Evolutionary conservation across 2,797 vertebrate species (phyloP).

Genomic region (Lacerta agilis): DNA sequence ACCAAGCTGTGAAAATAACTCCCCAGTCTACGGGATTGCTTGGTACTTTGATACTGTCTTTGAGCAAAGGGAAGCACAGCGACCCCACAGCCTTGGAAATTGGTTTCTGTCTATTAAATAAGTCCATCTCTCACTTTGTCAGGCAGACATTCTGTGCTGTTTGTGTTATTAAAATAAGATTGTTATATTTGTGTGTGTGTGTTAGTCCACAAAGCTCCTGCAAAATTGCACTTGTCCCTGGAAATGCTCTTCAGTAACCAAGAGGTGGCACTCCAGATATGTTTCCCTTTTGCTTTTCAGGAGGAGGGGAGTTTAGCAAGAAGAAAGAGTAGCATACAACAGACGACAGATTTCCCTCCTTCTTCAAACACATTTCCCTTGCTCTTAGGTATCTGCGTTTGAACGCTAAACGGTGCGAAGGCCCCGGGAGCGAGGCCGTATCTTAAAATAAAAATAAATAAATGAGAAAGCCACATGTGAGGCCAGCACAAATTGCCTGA

Average conservation of each 20-base stretch:
- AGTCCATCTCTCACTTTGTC: conserved; percentile 44
- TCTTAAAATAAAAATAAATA: conserved; percentile 26
- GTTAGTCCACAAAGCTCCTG: not conserved
- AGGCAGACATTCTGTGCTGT: not conserved
- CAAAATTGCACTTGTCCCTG: not conserved
- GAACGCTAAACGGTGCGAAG: conserved; percentile 67
- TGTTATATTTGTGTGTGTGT: too few relatives aligned
- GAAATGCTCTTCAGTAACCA: conserved; percentile 52
- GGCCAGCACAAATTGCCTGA: conserved; percentile 67
- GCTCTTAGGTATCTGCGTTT: conserved; percentile 66
- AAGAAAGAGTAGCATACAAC: conserved; percentile 26
- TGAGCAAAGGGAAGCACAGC: conserved; percentile 36
- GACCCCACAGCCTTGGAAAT: conserved; percentile 32
- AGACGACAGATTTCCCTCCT: conserved; percentile 30
- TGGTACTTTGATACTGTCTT: conserved; percentile 29
- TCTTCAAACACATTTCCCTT: conserved; percentile 43
- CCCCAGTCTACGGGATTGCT: not conserved
- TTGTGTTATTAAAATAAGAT: too few relatives aligned
- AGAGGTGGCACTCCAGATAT: conserved; percentile 74
- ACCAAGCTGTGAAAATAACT: not conserved
- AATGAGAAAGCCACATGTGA: conserved; percentile 52
- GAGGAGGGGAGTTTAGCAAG: not conserved
- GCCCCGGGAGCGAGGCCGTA: conserved; percentile 68
- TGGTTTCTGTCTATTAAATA: conserved; percentile 56
- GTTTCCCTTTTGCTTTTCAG: not conserved